Percentiles rank a stretch among this genome's conserved stretches.
These are phyloP conservation scores for Sesamia inferens DNA, from an alignment of 2,888 invertebrate genomes.

Conservation along the genomic window DNA sequence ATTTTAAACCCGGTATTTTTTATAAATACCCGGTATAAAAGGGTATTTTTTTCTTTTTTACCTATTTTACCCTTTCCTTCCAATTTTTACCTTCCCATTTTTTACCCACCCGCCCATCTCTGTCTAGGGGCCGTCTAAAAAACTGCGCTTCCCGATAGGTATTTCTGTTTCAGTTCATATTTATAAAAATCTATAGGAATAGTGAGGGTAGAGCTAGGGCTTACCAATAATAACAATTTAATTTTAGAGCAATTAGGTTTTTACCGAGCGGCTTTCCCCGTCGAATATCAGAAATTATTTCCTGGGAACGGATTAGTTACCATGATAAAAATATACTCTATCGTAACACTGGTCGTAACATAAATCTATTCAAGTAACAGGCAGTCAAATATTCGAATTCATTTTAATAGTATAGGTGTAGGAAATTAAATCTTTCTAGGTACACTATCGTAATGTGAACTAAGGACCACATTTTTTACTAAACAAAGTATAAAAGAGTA, in stretches of 20 bases:
- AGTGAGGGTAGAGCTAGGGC: neutral
- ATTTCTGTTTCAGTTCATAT: neutral
- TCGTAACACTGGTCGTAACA: too few relatives aligned
- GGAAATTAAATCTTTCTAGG: neutral
- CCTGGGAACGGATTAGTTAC: neutral
- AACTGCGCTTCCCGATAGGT: neutral
- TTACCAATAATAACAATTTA: too few relatives aligned
- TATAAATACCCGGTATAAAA: too few relatives aligned
- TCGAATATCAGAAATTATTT: neutral
- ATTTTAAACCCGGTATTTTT: too few relatives aligned
- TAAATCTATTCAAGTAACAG: neutral
- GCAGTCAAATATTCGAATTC: neutral
- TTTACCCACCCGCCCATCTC: too few relatives aligned
- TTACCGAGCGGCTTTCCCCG: neutral
- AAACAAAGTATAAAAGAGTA: too few relatives aligned
- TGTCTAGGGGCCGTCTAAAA: neutral
- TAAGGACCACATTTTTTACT: neutral
- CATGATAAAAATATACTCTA: neutral
- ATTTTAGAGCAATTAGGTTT: neutral
- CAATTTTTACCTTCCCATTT: too few relatives aligned
- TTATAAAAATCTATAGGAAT: neutral
- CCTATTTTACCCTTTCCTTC: too few relatives aligned
- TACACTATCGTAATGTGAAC: neutral
- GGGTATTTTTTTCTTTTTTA: too few relatives aligned
- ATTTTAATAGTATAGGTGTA: too few relatives aligned